A percentile compares a stretch with the other conserved stretches of the same genome.
Evolutionary conservation across 2,888 invertebrate species (phyloP).

Genomic region (Pyrocoelia pectoralis): DNA sequence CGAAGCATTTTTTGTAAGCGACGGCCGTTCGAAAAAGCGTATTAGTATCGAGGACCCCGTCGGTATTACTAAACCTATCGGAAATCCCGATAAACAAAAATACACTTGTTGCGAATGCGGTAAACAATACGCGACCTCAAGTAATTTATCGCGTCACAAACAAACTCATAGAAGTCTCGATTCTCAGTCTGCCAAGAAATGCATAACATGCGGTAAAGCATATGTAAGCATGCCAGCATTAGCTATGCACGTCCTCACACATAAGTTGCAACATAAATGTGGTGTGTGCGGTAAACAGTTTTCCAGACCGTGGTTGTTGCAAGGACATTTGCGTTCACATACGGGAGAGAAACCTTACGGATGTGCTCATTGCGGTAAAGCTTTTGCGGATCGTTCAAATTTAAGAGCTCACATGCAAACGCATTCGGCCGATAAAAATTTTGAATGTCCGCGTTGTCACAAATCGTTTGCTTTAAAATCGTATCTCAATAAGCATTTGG

Average conservation of each 20-base stretch:
- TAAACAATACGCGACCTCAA: conserved; percentile 89
- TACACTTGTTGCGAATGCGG: conserved; percentile 91
- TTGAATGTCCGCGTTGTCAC: conserved; percentile 85
- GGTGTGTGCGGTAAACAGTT: conserved; percentile 94
- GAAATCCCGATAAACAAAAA: conserved; percentile 53
- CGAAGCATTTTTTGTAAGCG: conserved; percentile 91
- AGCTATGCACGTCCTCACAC: conserved; percentile 92
- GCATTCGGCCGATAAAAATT: conserved; percentile 90
- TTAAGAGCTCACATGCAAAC: conserved; percentile 95
- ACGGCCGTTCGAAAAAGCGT: conserved; percentile 78
- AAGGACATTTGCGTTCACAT: conserved; percentile 87
- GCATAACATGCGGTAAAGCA: conserved; percentile 93
- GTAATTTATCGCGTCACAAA: conserved; percentile 88
- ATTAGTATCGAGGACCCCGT: conserved; percentile 34
- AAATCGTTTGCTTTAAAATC: conserved; percentile 94
- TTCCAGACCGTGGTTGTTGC: conserved; percentile 93
- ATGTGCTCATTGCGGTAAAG: conserved; percentile 93
- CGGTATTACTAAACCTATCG: conserved; percentile 35
- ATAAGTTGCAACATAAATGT: conserved; percentile 91
- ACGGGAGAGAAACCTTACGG: conserved; percentile 94
- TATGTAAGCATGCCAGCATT: conserved; percentile 98
- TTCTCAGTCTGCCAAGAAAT: conserved; percentile 92
- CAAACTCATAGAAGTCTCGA: conserved; percentile 93
- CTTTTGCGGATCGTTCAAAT: conserved; percentile 94
- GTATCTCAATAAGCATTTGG: conserved; percentile 93